Conservation (phyloP, 2,113 vertebrate species). For the Pachycephala philippinensis region DNA sequence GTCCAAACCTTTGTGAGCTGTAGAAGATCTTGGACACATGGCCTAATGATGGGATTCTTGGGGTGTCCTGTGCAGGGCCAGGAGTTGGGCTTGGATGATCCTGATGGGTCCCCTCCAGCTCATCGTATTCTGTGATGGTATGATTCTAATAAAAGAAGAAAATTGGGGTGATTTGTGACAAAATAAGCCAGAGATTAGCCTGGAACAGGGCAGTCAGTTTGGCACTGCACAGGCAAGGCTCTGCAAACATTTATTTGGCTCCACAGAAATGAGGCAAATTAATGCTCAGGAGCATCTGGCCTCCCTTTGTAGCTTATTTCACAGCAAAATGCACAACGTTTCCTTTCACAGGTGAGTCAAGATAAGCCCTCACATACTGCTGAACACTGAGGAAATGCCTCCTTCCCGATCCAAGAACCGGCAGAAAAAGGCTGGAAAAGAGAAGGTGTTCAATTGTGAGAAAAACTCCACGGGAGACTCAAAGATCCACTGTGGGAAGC, state of each 20-base stretch:
- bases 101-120: not conserved
- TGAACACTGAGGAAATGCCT: conserved; percentile 7
- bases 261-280: not conserved
- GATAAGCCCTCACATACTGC: not conserved
- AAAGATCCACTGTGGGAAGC: not conserved
- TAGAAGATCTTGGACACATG: not conserved
- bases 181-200: not conserved
- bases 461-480: not conserved
- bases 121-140: not conserved
- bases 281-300: not conserved
- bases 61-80: not conserved
- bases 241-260: not conserved
- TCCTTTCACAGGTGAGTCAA: not conserved
- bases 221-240: not conserved
- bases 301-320: not conserved
- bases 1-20: not conserved
- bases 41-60: not conserved
- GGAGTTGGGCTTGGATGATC: not conserved
- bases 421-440: not conserved
- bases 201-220: not conserved
- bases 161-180: not conserved
- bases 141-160: not conserved
- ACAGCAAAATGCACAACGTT: not conserved
- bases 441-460: not conserved
- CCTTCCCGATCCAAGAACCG: not conserved